Base-by-base conservation (phyloP, 2,797 vertebrate genomes). In the Myripristis jacobus region DNA sequence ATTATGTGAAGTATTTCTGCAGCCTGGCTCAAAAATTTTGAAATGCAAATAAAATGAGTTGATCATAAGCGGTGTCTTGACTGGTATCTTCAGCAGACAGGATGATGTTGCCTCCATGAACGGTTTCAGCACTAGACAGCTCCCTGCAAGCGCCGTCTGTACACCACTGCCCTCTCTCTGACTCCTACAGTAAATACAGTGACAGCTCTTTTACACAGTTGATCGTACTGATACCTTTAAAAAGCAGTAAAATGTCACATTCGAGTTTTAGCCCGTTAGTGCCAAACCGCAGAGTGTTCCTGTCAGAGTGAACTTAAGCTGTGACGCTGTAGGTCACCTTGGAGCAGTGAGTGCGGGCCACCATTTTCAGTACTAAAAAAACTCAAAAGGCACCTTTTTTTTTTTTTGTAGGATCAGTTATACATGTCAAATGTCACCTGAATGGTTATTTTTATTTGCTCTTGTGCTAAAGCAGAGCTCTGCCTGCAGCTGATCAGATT, bases 11-110 rank as follows among this genome's bases (percentile, higher is more conserved):
- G 36, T 38, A 38, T 73, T 77, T 29, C 22, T 81, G 47, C 3
- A 34, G 25, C 74, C 44, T 76, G n/a, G n/a, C 59, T 80, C 69
- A 0, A 59, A 15, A 67, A 79, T 31, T 69, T 59, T 73, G 3
- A 73, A 69, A 73, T 81, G 56, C 60, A 25, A 87, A 85, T 88
- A 88, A 87, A 86, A 54, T 7, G 0, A 18, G 60, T 31, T 0
- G 47, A 60, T 72, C 34, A 50, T 7, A 2, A 0, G 48, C 0
- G 8, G 4, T 12, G 11, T 43, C 21, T 73, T 73, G 12, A 6
- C 41, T 70, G 18, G 12, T 65, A 12, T 53, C 31, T 36, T 11
- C 34, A 36, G 11, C 31, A 36, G 8, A 36, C n/a, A n/a, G n/a
- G n/a, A n/a, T n/a, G 1, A 16, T 44, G 18, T n/a, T 16, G 1